A percentile compares a stretch with the other conserved stretches of the same genome.
These are phyloP conservation scores for Microctonus hyperodae DNA, from an alignment of 2,888 invertebrate species.

Conservation along the genomic window DNA sequence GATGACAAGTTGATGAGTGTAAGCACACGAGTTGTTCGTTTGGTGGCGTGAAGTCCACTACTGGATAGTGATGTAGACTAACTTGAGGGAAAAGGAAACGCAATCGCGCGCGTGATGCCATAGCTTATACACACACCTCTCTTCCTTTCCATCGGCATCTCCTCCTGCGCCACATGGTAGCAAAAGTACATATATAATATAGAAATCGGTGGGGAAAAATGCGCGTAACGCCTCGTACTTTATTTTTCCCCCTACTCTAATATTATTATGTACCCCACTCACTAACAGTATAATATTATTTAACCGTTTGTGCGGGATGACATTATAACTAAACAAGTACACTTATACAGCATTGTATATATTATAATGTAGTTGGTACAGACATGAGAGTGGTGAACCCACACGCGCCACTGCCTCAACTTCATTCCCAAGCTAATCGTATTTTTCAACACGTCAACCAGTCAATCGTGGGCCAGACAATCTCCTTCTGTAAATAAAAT, in stretches of 20 bases:
- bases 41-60: conserved; percentile 24
- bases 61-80: conserved; percentile 18
- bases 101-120: conserved; percentile 20
- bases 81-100: conserved; percentile 20
- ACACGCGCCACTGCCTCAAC: not conserved
- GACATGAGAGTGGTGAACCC: not conserved
- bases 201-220: not conserved
- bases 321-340: not conserved
- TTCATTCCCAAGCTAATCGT: not conserved
- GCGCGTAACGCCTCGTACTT: not conserved
- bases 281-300: not conserved
- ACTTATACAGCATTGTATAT: too few species aligned
- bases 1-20: not conserved
- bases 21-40: conserved; percentile 15
- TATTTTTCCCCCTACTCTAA: not conserved
- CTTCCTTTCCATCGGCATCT: conserved; percentile 18
- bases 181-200: not conserved
- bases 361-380: not conserved
- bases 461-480: not conserved
- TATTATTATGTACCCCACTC: not conserved
- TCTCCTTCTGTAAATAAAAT: not conserved
- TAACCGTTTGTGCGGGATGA: not conserved
- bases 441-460: not conserved
- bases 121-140: conserved; percentile 12
- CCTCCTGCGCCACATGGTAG: conserved; percentile 1